Evolutionary conservation across 2,888 invertebrate genomes (phyloP), one percentile per base, ranked within the genome.

Genomic region (Agrotis ipsilon): DNA sequence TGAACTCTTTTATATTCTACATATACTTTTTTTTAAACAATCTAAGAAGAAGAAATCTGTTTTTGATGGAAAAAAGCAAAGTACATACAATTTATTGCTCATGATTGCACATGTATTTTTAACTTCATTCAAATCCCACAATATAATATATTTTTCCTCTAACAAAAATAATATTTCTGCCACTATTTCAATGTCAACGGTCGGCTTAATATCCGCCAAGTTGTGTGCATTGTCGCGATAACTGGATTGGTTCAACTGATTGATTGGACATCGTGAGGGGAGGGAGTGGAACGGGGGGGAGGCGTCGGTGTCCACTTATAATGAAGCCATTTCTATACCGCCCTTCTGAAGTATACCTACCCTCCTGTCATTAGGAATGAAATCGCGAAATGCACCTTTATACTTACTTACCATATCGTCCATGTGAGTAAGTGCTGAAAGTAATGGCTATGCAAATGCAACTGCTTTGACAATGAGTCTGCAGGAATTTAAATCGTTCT

Each of bases 191-290:
- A 60, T 57, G 75, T 51, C 51, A 57, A 43, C 43, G 39, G 58
- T n/a, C 46, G 19, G 46, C 49, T 52, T 79, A 79, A 62, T 80
- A 64, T 77, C 60, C 66, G 55, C 16, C 14, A 27, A 61, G 63
- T 61, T 72, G 60, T 70, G 71, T 81, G 78, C 69, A 54, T 78
- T 78, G 77, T 86, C 39, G 64, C 58, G 54, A 78, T 80, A 80
- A 85, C 82, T 81, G 85, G 85, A 87, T 89, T 81, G 80, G 72
- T 81, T 77, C 72, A 65, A 54, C 75, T 88, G 89, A 90, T 89
- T 90, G 87, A 91, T 91, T 84, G 83, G 60, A 67, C 69, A 77
- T 69, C 74, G 72, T 27, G 24, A 19, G 46, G n/a, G 27, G 18
- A 19, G 61, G 75, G 57, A 65, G 69, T 18, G 16, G 49, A 19